Conservation (phyloP, 2,888 invertebrate species). For the Apoda limacodes region DNA sequence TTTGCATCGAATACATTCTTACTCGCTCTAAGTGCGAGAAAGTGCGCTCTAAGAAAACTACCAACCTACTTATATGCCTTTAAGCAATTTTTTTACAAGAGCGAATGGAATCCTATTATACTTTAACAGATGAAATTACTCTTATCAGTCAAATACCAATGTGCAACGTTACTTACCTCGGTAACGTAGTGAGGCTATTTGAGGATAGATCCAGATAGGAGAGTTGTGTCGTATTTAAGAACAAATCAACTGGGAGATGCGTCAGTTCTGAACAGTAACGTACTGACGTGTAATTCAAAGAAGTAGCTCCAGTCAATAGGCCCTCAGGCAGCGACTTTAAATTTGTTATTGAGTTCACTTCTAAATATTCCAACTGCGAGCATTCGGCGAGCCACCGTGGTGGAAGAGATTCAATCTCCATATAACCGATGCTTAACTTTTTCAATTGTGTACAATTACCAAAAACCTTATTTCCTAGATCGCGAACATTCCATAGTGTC, state of each 20-base stretch:
- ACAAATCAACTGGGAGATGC: slow-evolving; percentile 14
- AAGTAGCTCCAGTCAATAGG: slow-evolving; percentile 8
- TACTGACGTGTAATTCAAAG: slow-evolving; percentile 10
- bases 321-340: slow-evolving; percentile 8
- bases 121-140: no score
- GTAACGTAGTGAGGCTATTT: slow-evolving; percentile 14
- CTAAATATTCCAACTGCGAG: slow-evolving; percentile 6
- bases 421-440: slow-evolving; percentile 7
- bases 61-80: no score
- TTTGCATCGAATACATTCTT: no score
- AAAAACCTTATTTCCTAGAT: slow-evolving; percentile 8
- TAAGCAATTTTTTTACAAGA: no score
- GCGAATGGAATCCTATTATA: no score
- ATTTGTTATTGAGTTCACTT: slow-evolving; percentile 1
- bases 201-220: slow-evolving; percentile 13
- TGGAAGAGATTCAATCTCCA: slow-evolving; percentile 8
- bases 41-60: no score
- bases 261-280: slow-evolving; percentile 3
- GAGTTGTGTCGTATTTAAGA: slow-evolving; percentile 12
- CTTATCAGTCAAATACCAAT: no score
- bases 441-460: slow-evolving; percentile 12
- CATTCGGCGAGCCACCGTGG: slow-evolving; percentile 10
- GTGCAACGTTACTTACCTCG: no score
- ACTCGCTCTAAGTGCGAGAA: no score
- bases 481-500: slow-evolving; percentile 1